phyloP scores from a whole-genome alignment of 1,140 invertebrate species.

The Papilio polytes region DNA sequence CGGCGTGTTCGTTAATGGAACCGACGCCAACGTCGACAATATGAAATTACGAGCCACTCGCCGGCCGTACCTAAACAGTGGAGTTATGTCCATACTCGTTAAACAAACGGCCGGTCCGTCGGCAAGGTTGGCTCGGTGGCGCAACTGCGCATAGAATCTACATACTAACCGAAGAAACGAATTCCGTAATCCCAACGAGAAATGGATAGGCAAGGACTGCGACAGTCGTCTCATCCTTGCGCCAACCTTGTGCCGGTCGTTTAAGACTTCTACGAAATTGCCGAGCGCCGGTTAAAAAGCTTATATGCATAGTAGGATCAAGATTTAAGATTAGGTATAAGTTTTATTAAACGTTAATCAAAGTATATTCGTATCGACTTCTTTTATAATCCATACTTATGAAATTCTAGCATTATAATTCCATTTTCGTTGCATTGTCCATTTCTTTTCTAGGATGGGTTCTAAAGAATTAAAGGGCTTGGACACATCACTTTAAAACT shows the following conservation, averaged over 20 bases:
- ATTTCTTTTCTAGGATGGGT: background rate
- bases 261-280: slow-evolving; percentile 30
- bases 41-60: slow-evolving; percentile 65
- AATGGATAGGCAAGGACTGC: slow-evolving; percentile 4
- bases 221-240: slow-evolving; percentile 28
- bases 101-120: slow-evolving; percentile 60
- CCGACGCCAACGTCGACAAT: slow-evolving; percentile 48
- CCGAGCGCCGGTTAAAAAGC: background rate
- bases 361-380: background rate
- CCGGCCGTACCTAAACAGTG: slow-evolving; percentile 61
- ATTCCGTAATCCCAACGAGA: slow-evolving; percentile 29
- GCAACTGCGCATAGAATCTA: slow-evolving; percentile 51
- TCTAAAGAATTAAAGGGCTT: background rate
- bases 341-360: background rate
- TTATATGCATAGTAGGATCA: background rate
- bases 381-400: background rate
- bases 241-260: background rate
- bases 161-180: slow-evolving; percentile 37
- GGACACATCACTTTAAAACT: too few species aligned
- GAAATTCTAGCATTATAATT: too few species aligned
- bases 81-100: slow-evolving; percentile 63
- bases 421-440: background rate
- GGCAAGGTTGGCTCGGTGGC: slow-evolving; percentile 66
- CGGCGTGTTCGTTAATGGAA: slow-evolving; percentile 6
- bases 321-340: background rate